Evolutionary conservation across 2,888 invertebrate species (phyloP).

Genomic region (Holacanthella duospinosa): DNA sequence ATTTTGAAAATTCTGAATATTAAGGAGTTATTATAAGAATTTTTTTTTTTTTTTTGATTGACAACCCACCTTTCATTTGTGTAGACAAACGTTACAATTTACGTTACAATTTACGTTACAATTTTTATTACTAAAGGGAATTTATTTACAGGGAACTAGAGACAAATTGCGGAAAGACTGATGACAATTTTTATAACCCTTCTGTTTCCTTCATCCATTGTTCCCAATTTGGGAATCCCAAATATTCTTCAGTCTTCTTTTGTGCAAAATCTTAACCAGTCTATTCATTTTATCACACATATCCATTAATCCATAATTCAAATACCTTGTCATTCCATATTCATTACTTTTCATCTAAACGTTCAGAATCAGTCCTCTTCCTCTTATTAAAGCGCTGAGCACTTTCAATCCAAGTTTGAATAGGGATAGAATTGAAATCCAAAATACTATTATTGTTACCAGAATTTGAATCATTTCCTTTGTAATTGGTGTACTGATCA

Average conservation of each 20-base stretch:
- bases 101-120: too few relatives aligned
- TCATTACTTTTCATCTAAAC: neutral
- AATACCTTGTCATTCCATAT: neutral
- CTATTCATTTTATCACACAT: neutral
- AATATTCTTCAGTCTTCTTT: neutral
- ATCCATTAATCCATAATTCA: neutral
- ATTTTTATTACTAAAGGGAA: too few relatives aligned
- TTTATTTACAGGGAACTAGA: too few relatives aligned
- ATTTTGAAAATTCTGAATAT: too few relatives aligned
- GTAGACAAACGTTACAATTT: too few relatives aligned
- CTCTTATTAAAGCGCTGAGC: neutral
- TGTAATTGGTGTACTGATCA: neutral
- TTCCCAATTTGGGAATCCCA: too few relatives aligned
- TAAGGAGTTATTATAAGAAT: too few relatives aligned
- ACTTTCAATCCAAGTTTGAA: neutral
- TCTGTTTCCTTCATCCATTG: neutral
- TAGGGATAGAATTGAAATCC: neutral
- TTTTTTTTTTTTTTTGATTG: too few relatives aligned
- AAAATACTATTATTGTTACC: neutral
- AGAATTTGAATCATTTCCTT: neutral
- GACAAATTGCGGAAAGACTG: too few relatives aligned
- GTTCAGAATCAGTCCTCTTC: neutral
- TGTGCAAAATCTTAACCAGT: constrained; percentile 1
- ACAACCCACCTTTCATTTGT: too few relatives aligned
- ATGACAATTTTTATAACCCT: neutral